A percentile compares a stretch with the other conserved stretches of the same genome.
Evolutionary conservation across 2,888 invertebrate species (phyloP).

Genomic region (Scaptomyza polygonia): DNA sequence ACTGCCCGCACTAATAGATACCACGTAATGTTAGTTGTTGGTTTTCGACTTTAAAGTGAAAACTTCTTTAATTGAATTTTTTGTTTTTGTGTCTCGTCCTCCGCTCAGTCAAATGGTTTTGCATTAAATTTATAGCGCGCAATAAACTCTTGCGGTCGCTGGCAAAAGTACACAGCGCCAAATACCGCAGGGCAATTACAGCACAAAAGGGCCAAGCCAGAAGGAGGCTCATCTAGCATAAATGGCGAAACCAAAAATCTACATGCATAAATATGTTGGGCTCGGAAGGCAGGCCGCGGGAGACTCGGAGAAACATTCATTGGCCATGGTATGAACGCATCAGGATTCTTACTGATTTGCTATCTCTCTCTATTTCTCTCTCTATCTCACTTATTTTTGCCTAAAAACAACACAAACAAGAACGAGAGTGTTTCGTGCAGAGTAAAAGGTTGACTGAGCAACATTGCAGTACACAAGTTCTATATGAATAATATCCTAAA

Average conservation of each 20-base stretch:
- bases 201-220: conserved; percentile 11
- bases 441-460: conserved; percentile 1
- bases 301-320: conserved; percentile 7
- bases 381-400: conserved; percentile 19
- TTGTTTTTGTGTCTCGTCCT: conserved; percentile 10
- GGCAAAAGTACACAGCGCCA: conserved; percentile 62
- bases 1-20: conserved; percentile 23
- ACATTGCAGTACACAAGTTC: conserved; percentile 65
- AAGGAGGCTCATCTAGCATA: conserved; percentile 8
- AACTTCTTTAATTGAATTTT: conserved; percentile 66
- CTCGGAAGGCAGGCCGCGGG: neutral
- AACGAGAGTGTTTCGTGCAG: neutral
- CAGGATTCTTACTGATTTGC: too few species aligned
- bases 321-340: conserved; percentile 23
- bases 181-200: conserved; percentile 78
- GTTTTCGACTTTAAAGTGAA: conserved; percentile 39
- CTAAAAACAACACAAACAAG: conserved; percentile 18
- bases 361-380: conserved; percentile 5
- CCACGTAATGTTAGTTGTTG: neutral
- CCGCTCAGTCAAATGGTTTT: conserved; percentile 67
- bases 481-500: conserved; percentile 80
- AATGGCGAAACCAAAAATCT: conserved; percentile 48
- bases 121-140: conserved; percentile 75
- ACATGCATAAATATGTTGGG: conserved; percentile 62
- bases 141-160: conserved; percentile 75